Percentiles rank a stretch among this genome's conserved stretches.
Conservation (phyloP, 2,888 invertebrate genomes). For the Patella caerulea region DNA sequence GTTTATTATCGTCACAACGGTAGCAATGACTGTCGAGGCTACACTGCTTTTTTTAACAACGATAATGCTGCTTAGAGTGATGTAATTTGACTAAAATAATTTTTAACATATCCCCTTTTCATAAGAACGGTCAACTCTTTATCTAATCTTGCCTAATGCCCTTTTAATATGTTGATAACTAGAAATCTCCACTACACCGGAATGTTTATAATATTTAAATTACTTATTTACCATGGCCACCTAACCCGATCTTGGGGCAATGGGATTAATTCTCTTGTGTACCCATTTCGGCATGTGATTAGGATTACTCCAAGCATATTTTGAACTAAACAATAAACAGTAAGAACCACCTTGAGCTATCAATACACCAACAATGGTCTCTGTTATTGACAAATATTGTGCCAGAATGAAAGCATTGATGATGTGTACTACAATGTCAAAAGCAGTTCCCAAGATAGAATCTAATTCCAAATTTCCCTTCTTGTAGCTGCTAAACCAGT, state of each 20-base stretch:
- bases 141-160: no score
- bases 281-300: conserved; percentile 57
- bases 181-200: no score
- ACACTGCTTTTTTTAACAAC: no score
- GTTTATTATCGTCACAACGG: no score
- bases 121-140: no score
- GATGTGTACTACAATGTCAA: conserved; percentile 59
- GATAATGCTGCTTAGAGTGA: no score
- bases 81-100: no score
- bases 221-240: no score
- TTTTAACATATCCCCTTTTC: no score
- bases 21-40: no score
- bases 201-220: no score
- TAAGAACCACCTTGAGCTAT: conserved; percentile 36
- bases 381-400: conserved; percentile 45
- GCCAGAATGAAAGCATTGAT: conserved; percentile 53
- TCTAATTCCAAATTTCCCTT: conserved; percentile 47
- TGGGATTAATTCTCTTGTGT: conserved; percentile 41
- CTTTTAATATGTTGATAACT: no score
- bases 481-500: conserved; percentile 51
- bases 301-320: conserved; percentile 59
- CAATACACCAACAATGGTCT: conserved; percentile 42
- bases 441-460: conserved; percentile 56
- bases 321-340: neutral
- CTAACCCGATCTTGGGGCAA: neutral